Percentiles rank a stretch among this genome's conserved stretches.
These are phyloP conservation scores for Notolepis coatsorum DNA, from an alignment of 2,797 vertebrate genomes.

Conservation along the genomic window DNA sequence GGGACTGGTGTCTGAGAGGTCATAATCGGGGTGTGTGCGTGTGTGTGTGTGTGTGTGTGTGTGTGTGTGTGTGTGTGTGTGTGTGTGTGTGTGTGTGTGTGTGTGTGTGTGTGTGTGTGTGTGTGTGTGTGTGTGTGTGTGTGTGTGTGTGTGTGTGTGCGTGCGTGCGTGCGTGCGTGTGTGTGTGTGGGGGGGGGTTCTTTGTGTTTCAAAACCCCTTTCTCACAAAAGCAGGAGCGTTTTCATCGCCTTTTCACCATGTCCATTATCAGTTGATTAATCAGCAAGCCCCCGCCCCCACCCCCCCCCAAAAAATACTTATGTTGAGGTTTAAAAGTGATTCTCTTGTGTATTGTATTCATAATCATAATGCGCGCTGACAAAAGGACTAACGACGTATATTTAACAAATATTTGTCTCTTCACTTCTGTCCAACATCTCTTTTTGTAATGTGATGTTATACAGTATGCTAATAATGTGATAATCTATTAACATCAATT, in stretches of 20 bases:
- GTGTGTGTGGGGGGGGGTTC: too few relatives aligned
- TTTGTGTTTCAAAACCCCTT: constrained; percentile 36
- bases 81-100: too few relatives aligned
- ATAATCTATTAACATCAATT: constrained; percentile 9
- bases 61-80: too few relatives aligned
- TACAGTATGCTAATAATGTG: constrained; percentile 8
- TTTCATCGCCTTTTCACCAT: constrained; percentile 51
- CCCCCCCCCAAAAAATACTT: constrained; percentile 38
- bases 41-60: too few relatives aligned
- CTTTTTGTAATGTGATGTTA: constrained; percentile 5
- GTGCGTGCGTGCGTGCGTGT: too few relatives aligned
- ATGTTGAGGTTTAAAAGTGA: constrained; percentile 35
- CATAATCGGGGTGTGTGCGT: constrained; percentile 72
- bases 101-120: too few relatives aligned
- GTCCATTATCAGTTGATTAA: constrained; percentile 69
- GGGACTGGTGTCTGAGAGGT: constrained; percentile 71
- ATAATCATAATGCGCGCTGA: constrained; percentile 11
- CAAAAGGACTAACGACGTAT: constrained; percentile 19
- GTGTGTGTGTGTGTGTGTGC: too few relatives aligned
- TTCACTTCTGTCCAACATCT: constrained; percentile 4
- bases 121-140: too few relatives aligned
- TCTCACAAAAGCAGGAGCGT: constrained; percentile 60
- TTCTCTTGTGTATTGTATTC: constrained; percentile 16
- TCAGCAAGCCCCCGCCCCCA: constrained; percentile 43
- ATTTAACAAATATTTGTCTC: constrained; percentile 39